Conservation (phyloP, 64 coral and sea anemone genomes). For the Orbicella faveolata region DNA sequence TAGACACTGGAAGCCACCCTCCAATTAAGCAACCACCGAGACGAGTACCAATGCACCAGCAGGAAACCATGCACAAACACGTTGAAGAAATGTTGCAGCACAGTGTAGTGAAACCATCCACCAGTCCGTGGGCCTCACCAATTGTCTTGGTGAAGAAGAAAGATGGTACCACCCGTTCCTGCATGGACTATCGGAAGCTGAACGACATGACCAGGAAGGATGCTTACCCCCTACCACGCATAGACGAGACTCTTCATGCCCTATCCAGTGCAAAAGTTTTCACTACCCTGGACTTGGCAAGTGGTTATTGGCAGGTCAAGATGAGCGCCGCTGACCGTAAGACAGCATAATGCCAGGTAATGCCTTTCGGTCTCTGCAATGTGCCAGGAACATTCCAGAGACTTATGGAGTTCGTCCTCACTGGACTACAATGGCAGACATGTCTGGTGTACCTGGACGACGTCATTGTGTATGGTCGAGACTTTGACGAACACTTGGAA, state of each 20-base stretch:
- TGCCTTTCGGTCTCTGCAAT: background rate
- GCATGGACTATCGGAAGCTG: conserved; percentile 4
- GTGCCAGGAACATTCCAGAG: background rate
- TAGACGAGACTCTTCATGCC: background rate
- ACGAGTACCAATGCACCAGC: conserved; percentile 12
- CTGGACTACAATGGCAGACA: background rate
- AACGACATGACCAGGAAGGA: background rate
- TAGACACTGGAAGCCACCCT: conserved; percentile 24
- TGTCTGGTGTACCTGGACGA: background rate
- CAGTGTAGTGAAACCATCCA: background rate
- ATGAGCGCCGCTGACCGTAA: background rate
- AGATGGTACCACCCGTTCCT: conserved; percentile 16
- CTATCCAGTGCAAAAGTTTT: too few relatives aligned
- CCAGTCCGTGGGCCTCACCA: conserved; percentile 2
- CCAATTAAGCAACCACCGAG: conserved; percentile 29
- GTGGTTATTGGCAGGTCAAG: conserved; percentile 50
- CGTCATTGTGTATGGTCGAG: background rate
- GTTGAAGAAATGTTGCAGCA: conserved; percentile 22
- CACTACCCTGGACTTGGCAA: background rate
- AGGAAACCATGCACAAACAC: background rate
- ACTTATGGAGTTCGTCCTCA: background rate
- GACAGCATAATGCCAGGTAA: background rate
- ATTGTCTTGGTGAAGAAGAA: conserved; percentile 24
- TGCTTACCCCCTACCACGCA: background rate
- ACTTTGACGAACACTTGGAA: background rate